Conservation (phyloP, 1,140 invertebrate genomes). For the Drosophila melanica region DNA sequence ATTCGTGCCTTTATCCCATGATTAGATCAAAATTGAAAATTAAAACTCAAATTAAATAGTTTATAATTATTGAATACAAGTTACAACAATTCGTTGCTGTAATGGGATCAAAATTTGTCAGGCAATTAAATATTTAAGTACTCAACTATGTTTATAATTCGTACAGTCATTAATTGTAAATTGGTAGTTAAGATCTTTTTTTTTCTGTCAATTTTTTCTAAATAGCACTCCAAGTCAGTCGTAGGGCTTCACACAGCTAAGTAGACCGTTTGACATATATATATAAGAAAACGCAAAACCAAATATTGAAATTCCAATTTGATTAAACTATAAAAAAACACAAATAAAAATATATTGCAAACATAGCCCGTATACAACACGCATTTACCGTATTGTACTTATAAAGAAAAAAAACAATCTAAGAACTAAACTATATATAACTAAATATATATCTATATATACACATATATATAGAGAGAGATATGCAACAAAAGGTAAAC, state of each 20-base stretch:
- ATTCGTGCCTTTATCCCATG: slow-evolving; percentile 49
- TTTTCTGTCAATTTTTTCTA: neutral
- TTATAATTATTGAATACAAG: slow-evolving; percentile 14
- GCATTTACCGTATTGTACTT: slow-evolving; percentile 19
- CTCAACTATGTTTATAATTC: slow-evolving; percentile 19
- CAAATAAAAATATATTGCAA: slow-evolving; percentile 16
- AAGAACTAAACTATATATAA: slow-evolving; percentile 26
- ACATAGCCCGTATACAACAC: slow-evolving; percentile 28
- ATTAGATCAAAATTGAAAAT: slow-evolving; percentile 22
- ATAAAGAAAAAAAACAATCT: slow-evolving; percentile 28
- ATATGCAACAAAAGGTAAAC: slow-evolving; percentile 37
- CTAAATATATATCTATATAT: slow-evolving; percentile 37
- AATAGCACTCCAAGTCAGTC: slow-evolving; percentile 22
- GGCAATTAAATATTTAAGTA: slow-evolving; percentile 46
- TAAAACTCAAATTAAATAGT: slow-evolving; percentile 21
- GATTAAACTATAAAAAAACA: slow-evolving; percentile 16
- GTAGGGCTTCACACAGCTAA: slow-evolving; percentile 13
- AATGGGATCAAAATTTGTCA: slow-evolving; percentile 69
- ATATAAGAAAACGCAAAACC: slow-evolving; percentile 7
- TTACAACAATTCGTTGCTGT: slow-evolving; percentile 37
- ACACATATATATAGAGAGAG: slow-evolving; percentile 31
- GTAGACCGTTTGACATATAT: neutral
- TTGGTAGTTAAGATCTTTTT: slow-evolving; percentile 13
- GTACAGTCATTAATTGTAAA: neutral
- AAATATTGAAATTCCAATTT: slow-evolving; percentile 32